phyloP scores from a whole-genome alignment of 2,113 vertebrate species.

The Protobothrops mucrosquamatus region DNA sequence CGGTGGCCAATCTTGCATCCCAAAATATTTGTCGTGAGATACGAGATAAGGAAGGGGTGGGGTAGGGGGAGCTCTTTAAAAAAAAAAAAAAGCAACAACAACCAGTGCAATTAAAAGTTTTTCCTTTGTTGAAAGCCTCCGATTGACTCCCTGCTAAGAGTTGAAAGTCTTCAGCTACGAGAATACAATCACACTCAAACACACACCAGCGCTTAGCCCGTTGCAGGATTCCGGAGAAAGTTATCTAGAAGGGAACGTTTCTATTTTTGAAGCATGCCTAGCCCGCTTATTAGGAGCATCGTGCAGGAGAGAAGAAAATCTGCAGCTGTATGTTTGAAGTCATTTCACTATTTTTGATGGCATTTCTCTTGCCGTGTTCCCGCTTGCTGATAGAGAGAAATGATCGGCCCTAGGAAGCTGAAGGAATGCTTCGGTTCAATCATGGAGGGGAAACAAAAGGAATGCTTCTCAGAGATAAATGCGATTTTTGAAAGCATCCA shows the following conservation, averaged over 20 bases:
- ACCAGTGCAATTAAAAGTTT: background rate
- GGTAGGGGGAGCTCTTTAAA: background rate
- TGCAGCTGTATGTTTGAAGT: conserved; percentile 49
- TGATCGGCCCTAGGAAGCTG: conserved; percentile 53
- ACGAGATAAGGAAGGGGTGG: background rate
- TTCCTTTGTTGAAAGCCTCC: background rate
- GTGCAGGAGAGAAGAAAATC: background rate
- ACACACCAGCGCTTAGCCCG: background rate
- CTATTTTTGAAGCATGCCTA: conserved; percentile 7
- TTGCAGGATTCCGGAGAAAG: conserved; percentile 1
- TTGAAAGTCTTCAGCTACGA: accelerated
- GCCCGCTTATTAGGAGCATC: conserved; percentile 28
- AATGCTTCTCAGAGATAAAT: conserved; percentile 49
- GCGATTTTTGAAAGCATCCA: conserved; percentile 38
- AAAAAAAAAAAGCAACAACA: no score
- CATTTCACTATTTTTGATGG: conserved; percentile 64
- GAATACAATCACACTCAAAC: background rate
- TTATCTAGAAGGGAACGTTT: background rate
- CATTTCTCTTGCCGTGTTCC: conserved; percentile 63
- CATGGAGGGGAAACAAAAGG: conserved; percentile 40
- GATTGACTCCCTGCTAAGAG: background rate
- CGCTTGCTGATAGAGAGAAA: conserved; percentile 36
- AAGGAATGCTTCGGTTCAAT: conserved; percentile 53
- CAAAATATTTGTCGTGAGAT: conserved; percentile 1
- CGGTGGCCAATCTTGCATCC: background rate